phyloP scores from a whole-genome alignment of 1,140 invertebrate genomes.

The Belonocnema kinseyi region DNA sequence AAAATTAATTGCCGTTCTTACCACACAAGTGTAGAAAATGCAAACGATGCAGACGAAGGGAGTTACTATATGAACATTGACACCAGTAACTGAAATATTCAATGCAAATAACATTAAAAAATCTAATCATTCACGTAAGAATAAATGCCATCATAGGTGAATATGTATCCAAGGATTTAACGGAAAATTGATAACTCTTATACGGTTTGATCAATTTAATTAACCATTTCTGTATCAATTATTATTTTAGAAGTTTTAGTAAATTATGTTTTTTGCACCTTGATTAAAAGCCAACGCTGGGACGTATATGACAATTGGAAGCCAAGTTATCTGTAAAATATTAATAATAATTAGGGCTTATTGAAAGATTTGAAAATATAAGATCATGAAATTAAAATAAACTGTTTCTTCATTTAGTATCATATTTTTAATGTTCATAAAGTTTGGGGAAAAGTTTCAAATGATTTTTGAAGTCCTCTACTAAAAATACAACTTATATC shows the following conservation, averaged over 20 bases:
- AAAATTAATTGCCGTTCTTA: conserved; percentile 74
- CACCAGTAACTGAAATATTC: conserved; percentile 84
- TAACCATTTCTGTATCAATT: too few relatives aligned
- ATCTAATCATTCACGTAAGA: conserved; percentile 27
- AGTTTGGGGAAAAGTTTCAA: too few relatives aligned
- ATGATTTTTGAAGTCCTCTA: too few relatives aligned
- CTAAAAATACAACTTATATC: not conserved
- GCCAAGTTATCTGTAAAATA: conserved; percentile 80
- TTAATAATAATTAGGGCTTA: not conserved
- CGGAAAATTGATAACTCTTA: too few relatives aligned
- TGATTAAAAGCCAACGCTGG: conserved; percentile 86
- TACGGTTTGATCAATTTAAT: too few relatives aligned
- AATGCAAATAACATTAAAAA: conserved; percentile 22
- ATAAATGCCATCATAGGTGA: not conserved
- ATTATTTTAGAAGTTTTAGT: too few relatives aligned
- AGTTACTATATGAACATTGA: conserved; percentile 89
- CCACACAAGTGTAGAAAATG: conserved; percentile 94
- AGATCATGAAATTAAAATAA: too few relatives aligned
- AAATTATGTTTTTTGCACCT: conserved; percentile 72
- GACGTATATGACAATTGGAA: conserved; percentile 84
- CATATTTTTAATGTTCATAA: too few relatives aligned
- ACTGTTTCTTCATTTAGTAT: too few relatives aligned
- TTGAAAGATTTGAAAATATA: too few relatives aligned
- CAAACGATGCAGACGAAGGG: conserved; percentile 91
- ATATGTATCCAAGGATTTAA: too few relatives aligned